Evolutionary conservation across 2,797 vertebrate species (phyloP).

Genomic region (Poeciliopsis turneri): DNA sequence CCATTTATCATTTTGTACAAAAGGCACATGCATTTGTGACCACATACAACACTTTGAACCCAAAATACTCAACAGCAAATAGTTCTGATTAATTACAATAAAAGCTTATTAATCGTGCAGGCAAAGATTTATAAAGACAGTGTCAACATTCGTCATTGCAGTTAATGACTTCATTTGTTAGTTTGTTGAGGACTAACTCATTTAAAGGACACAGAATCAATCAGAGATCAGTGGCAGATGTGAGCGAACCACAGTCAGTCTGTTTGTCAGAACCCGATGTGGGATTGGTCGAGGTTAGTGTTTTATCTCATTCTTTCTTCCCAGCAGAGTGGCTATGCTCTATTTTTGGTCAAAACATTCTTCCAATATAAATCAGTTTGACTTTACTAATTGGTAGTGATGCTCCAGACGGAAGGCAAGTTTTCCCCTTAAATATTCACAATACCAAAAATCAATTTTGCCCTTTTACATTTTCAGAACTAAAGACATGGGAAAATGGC

Average conservation of each 20-base stretch:
- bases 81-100: conserved; percentile 58
- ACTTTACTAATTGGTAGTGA: neutral
- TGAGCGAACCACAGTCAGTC: neutral
- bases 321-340: neutral
- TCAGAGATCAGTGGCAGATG: conserved; percentile 52
- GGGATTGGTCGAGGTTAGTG: neutral
- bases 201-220: conserved; percentile 63
- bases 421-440: neutral
- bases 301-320: neutral
- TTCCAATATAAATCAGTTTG: neutral
- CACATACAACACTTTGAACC: conserved; percentile 34
- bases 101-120: conserved; percentile 56
- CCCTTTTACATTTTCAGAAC: no score
- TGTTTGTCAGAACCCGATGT: neutral
- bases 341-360: conserved; percentile 13
- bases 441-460: neutral
- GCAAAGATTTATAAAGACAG: conserved; percentile 63
- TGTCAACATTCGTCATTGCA: conserved; percentile 47
- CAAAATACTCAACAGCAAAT: conserved; percentile 39
- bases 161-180: conserved; percentile 69
- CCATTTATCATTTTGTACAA: conserved; percentile 30
- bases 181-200: conserved; percentile 56
- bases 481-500: neutral
- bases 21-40: conserved; percentile 4
- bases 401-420: neutral